phyloP scores from a whole-genome alignment of 2,797 vertebrate genomes.

The Masticophis lateralis region DNA sequence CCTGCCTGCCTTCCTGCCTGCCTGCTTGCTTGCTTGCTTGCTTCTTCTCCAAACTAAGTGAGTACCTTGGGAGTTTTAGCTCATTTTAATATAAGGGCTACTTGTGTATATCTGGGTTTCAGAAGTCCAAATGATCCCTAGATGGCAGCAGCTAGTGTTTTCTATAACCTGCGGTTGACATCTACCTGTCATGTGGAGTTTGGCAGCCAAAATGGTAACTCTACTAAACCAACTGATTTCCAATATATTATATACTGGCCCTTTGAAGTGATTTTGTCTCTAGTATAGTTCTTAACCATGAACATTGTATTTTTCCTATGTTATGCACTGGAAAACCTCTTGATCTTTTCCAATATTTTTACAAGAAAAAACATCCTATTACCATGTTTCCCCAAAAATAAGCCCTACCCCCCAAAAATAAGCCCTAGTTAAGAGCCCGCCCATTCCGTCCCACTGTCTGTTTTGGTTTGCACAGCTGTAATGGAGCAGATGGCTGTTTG shows the following conservation, averaged over 20 bases:
- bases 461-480: no score
- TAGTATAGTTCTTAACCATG: conserved; percentile 58
- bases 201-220: neutral
- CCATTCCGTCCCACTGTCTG: no score
- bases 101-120: neutral
- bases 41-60: conserved; percentile 59
- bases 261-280: conserved; percentile 65
- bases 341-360: conserved; percentile 55
- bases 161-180: neutral
- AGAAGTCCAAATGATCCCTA: neutral
- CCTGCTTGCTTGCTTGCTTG: neutral
- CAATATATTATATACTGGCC: conserved; percentile 58
- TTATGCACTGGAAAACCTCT: conserved; percentile 58
- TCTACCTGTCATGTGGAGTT: neutral
- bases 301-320: conserved; percentile 64
- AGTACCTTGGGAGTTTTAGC: conserved; percentile 53
- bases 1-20: neutral
- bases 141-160: neutral
- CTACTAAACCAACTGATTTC: conserved; percentile 59
- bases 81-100: conserved; percentile 23
- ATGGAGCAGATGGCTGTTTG: no score
- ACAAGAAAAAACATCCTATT: conserved; percentile 53
- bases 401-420: no score
- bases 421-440: no score
- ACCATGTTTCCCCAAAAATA: no score